A percentile compares a stretch with the other conserved stretches of the same genome.
phyloP scores from a whole-genome alignment of 2,888 invertebrate genomes.

The Eurytoma californica region DNA sequence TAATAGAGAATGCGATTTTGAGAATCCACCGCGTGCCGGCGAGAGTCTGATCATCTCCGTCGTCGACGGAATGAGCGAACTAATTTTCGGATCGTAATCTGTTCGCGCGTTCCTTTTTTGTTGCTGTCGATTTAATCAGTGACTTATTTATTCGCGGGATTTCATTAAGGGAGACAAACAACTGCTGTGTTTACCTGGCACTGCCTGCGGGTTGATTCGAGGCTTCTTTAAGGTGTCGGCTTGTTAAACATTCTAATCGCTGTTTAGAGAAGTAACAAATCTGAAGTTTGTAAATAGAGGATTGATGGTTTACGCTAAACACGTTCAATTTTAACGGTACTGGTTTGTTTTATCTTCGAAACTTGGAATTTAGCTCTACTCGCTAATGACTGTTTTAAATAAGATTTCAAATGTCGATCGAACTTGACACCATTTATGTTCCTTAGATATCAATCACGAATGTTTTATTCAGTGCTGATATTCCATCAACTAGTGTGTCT shows the following conservation, averaged over 20 bases:
- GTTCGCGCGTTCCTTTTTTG: conserved; percentile 1
- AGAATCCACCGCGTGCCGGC: conserved; percentile 6
- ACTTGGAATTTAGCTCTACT: too few species aligned
- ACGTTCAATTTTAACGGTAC: too few species aligned
- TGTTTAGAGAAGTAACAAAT: not conserved
- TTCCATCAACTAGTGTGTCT: too few species aligned
- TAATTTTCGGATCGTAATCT: conserved; percentile 40
- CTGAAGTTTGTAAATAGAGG: not conserved
- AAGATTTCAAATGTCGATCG: too few species aligned
- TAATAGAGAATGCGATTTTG: conserved; percentile 49
- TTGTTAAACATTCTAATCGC: not conserved
- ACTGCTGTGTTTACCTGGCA: not conserved
- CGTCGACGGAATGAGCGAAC: conserved; percentile 12
- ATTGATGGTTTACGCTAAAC: too few species aligned
- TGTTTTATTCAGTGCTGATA: too few species aligned
- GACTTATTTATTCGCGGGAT: conserved; percentile 26
- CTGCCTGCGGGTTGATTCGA: not conserved
- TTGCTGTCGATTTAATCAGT: conserved; percentile 2
- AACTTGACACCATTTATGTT: too few species aligned
- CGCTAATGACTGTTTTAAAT: too few species aligned
- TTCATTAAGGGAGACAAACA: not conserved
- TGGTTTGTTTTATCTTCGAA: too few species aligned
- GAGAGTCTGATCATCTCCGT: not conserved
- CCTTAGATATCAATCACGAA: too few species aligned
- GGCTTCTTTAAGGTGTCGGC: not conserved